Evolutionary conservation across 2,797 vertebrate species (phyloP), one percentile per base, ranked within the genome.

Genomic region (Pseudotriccus pelzelni): DNA sequence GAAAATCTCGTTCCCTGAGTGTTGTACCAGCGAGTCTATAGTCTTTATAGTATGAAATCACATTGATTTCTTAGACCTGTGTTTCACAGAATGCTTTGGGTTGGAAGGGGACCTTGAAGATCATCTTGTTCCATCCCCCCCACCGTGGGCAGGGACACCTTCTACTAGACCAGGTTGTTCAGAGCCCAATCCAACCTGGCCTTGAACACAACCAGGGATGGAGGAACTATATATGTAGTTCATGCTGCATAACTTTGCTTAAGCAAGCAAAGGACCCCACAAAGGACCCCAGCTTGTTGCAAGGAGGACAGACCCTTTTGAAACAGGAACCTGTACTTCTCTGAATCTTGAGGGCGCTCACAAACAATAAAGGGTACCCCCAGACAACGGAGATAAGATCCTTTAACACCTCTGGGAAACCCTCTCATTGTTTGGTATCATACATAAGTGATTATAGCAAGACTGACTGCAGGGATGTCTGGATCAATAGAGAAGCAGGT

Each of bases 161-260:
- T 25, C 22, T 13, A 9, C 41, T 44, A 17, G 21, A 34, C 23
- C 32, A 17, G 62, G 10, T 44, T n/a, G 32, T 30, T 64, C 62
- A 44, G 41, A 24, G 41, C 41, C 22, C 62, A 32, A 5, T 64
- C 30, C 59, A 41, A 1, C 37, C 11, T 44, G 16, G 22, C 32
- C 32, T 43, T 64, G 30, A 44, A n/a, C 6, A 24, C 22, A 44
- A 23, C 28, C 41, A 44, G 41, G 41, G 15, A 44, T 64, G 41
- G 20, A 64, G 41, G 62, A 44, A 24, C 8, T 24, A 7, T n/a
- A 5, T 9, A 6, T n/a, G 13, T 24, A 55, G 20, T 58, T 84
- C 6, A 3, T 6, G 1, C 14, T 49, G 7, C 39, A 2, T 55
- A 12, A 13, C 4, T 8, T 1, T 23, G 25, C 53, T 60, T 56